Evolutionary conservation across 2,888 invertebrate genomes (phyloP).

Genomic region (Adineta ricciae): DNA sequence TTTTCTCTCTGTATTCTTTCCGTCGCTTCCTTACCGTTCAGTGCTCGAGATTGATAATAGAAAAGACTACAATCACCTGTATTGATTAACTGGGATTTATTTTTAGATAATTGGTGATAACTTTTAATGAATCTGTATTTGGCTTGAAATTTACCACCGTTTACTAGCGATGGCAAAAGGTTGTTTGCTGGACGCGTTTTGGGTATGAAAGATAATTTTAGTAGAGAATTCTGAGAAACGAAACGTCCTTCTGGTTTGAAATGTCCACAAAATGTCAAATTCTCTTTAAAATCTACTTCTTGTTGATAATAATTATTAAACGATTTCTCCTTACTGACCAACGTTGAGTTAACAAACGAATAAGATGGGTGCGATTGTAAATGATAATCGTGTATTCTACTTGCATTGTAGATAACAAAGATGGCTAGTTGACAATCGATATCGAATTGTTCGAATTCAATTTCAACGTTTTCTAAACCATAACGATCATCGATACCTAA

Average conservation of each 20-base stretch:
- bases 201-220: not conserved
- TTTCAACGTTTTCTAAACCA: slow-evolving; percentile 14
- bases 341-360: no score
- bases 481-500: slow-evolving; percentile 11
- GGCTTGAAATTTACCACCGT: not conserved
- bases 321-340: not conserved
- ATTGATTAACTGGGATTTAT: not conserved
- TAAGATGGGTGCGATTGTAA: not conserved
- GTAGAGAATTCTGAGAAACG: not conserved
- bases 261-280: slow-evolving; percentile 1
- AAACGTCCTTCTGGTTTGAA: slow-evolving; percentile 17
- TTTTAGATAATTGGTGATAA: not conserved
- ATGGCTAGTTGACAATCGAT: not conserved
- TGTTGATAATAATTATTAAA: slow-evolving; percentile 20
- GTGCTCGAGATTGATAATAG: not conserved
- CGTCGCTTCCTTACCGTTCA: not conserved
- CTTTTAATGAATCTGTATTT: slow-evolving; percentile 2
- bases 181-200: not conserved
- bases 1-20: no score
- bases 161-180: not conserved
- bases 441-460: slow-evolving; percentile 19
- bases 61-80: not conserved
- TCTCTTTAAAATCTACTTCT: slow-evolving; percentile 4
- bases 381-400: not conserved
- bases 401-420: not conserved